phyloP scores from a whole-genome alignment of 2,888 invertebrate genomes.

The Deroplatys truncata region DNA sequence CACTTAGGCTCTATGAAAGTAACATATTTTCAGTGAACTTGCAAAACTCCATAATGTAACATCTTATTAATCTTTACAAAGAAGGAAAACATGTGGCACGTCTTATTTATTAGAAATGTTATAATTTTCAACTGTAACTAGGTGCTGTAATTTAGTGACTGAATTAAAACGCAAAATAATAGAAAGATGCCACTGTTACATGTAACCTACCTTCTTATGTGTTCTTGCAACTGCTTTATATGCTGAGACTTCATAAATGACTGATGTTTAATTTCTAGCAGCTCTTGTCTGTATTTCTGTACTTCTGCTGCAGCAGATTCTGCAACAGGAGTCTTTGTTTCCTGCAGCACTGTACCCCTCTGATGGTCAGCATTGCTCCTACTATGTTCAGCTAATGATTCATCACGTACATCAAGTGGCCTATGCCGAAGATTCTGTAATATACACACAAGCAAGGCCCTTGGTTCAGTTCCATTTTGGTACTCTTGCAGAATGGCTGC shows the following conservation, averaged over 20 bases:
- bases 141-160: too few relatives aligned
- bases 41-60: too few relatives aligned
- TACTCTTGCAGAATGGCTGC: conserved; percentile 33
- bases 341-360: neutral
- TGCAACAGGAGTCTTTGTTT: neutral
- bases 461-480: conserved; percentile 25
- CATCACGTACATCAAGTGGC: too few relatives aligned
- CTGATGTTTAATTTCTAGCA: neutral
- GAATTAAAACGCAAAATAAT: neutral
- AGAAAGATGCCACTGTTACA: too few relatives aligned
- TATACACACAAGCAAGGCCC: conserved; percentile 36
- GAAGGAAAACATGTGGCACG: too few relatives aligned
- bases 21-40: too few relatives aligned
- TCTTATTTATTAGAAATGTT: too few relatives aligned
- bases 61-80: too few relatives aligned
- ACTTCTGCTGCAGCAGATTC: neutral
- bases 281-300: conserved; percentile 6
- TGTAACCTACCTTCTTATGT: conserved; percentile 1
- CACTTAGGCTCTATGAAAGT: too few relatives aligned
- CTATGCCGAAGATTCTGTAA: conserved; percentile 23
- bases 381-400: neutral
- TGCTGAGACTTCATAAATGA: conserved; percentile 16
- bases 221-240: conserved; percentile 5
- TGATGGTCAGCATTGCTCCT: neutral
- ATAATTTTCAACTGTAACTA: too few relatives aligned